Base-by-base conservation (phyloP, 2,113 vertebrate genomes). In the Charadrius vociferus region DNA sequence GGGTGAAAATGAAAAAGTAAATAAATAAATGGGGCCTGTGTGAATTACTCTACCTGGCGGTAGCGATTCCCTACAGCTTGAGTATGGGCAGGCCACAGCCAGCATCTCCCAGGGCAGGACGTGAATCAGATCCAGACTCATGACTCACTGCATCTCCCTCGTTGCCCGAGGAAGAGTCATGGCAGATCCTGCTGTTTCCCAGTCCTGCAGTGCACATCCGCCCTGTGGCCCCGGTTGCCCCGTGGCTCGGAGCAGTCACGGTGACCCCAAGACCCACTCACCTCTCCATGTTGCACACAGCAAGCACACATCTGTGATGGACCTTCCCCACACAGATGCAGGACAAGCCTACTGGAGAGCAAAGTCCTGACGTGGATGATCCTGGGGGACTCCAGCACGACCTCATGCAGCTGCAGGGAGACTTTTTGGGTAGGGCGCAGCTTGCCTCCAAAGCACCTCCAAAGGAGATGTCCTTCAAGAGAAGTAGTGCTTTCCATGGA, bases 361-460 rank as follows among this genome's bases (percentile, higher is more conserved):
- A 1, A 49, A 55, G 12, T 37, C 37, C 14, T 34, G 49, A 34
- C 2, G 0, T 8, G 22, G n/a, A 18, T 43, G 52, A 71, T 39
- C 14, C 52, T 19, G 43, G 8, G 6, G 4, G 9, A 80, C 14
- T 9, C 3, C 45, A 70, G 12, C 34, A 22, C 13, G 29, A 82
- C 19, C 14, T 29, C 34, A 72, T 17, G 59, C 4, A 61, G 58
- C 53, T 78, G 27, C 71, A 37, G 13, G 18, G 27, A 78, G 34
- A 12, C 5, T 10, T 63, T 56, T 19, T 59, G 56, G 53, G 7
- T 22, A 36, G 24, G 14, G 21, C 10, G 12, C 11, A 80, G 8
- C 1, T 37, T 73, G 39, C 41, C 36, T 59, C 63, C 47, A 62
- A 68, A 82, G 34, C 34, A 59, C 43, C n/a, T n/a, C n/a, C 22